Percentiles rank a stretch among this genome's conserved stretches.
These are phyloP conservation scores for Acleris emargana DNA, from an alignment of 2,888 invertebrate species.

Conservation along the genomic window DNA sequence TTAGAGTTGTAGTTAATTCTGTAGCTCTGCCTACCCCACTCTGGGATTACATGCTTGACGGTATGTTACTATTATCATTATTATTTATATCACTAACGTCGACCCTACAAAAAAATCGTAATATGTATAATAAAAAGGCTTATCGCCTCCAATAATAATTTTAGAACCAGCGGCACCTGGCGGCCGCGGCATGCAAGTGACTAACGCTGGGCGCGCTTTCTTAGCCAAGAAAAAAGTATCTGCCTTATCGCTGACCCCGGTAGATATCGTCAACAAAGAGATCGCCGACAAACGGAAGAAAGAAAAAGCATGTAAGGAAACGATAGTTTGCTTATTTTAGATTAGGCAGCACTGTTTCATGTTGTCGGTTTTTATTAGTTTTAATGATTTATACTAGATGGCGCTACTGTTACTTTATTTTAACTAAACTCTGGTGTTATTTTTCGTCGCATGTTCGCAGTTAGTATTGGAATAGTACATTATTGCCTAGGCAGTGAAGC, in stretches of 20 bases:
- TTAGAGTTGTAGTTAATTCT: too few species aligned
- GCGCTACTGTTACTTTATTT: neutral
- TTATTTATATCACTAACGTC: too few species aligned
- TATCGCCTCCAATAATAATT: neutral
- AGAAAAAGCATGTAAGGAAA: constrained; percentile 67
- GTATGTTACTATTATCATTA: too few species aligned
- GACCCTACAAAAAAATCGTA: too few species aligned
- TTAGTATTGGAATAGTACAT: too few species aligned
- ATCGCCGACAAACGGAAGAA: constrained; percentile 68
- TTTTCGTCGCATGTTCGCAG: too few species aligned
- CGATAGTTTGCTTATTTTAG: too few species aligned
- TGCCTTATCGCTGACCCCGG: constrained; percentile 56
- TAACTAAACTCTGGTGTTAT: too few species aligned
- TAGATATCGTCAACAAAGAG: constrained; percentile 72
- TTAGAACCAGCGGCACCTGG: constrained; percentile 44
- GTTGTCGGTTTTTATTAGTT: neutral
- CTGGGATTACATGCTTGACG: too few species aligned
- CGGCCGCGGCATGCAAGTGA: constrained; percentile 66
- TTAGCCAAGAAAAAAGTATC: constrained; percentile 66
- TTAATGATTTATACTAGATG: neutral
- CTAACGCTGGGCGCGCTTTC: constrained; percentile 70
- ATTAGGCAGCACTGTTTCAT: neutral
- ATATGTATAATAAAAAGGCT: too few species aligned
- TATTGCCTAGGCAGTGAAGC: too few species aligned
- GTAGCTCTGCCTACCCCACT: too few species aligned